Base-by-base conservation (phyloP, 2,113 vertebrate species). In the Anarrhichthys ocellatus region DNA sequence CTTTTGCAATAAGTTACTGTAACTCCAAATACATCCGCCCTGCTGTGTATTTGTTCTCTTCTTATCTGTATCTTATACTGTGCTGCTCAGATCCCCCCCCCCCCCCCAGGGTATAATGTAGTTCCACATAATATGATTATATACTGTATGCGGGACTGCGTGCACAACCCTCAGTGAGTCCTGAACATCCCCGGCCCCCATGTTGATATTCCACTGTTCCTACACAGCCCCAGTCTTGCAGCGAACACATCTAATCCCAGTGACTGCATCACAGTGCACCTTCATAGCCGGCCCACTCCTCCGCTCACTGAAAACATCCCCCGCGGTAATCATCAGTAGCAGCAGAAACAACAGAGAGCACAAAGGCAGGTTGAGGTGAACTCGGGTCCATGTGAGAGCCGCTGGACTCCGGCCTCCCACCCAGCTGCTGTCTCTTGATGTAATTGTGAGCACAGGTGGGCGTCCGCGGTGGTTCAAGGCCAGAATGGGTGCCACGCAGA, bases 341-440 rank as follows among this genome's bases (percentile, higher is more conserved):
- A 22, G 44, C 78, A 32, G 32, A 6, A 10, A 58, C 74, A 40
- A 13, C 67, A 67, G 40, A 4, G 22, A 76, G 70, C 70, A 54
- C 69, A 80, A 78, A 83, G 76, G 29, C 78, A 73, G 75, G 78
- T 72, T 34, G 75, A 87, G 81, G 83, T 89, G 88, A 85, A 74
- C 48, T 24, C 27, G 0, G 56, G 66, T 73, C 70, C 56, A 22
- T 65, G 88, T 58, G 65, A 78, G 78, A 77, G 58, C 81, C 0
- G 48, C 70, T 54, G 72, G 79, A 75, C 29, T 76, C 63, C 5
- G 9, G 4, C 29, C 69, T 77, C 91, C 85, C 14, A 0, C 85
- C 0, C 32, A 0, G 78, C 46, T 15, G 38, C 80, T 70, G 80
- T 71, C 82, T 84, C 75, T 83, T 82, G 82, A 88, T 81, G 80